Conservation (phyloP, 2,888 invertebrate species). For the Yponomeuta sedellus region DNA sequence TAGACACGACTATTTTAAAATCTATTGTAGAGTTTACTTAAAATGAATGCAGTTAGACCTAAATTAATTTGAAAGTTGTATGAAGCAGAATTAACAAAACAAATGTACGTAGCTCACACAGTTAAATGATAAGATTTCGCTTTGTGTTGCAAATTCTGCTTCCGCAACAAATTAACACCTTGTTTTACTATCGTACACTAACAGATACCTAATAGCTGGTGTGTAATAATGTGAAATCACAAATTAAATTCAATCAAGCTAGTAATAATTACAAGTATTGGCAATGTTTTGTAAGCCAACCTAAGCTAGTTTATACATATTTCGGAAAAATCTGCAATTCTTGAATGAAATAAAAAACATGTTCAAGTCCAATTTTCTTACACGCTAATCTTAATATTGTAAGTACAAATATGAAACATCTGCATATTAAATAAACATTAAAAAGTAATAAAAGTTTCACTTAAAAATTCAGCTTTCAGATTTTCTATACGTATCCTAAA, state of each 20-base stretch:
- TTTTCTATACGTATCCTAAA: not conserved
- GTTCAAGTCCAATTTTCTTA: slow-evolving; percentile 28
- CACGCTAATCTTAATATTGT: slow-evolving; percentile 23
- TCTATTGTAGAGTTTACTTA: slow-evolving; percentile 5
- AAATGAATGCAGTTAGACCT: slow-evolving; percentile 21
- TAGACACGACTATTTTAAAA: not conserved
- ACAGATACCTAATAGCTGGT: not conserved
- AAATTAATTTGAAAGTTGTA: slow-evolving; percentile 30
- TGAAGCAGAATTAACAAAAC: slow-evolving; percentile 16
- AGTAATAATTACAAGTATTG: not conserved
- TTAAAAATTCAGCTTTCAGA: not conserved
- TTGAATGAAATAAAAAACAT: not conserved
- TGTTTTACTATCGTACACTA: not conserved
- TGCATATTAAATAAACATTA: slow-evolving; percentile 23
- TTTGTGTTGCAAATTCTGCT: slow-evolving; percentile 14
- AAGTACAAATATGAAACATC: slow-evolving; percentile 34
- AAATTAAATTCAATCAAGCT: not conserved
- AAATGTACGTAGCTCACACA: slow-evolving; percentile 3
- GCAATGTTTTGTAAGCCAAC: not conserved
- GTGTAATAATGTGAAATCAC: not conserved
- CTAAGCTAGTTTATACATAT: not conserved
- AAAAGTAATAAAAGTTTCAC: not conserved
- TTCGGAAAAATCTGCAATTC: not conserved
- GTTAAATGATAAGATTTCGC: slow-evolving; percentile 6
- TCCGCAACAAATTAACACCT: not conserved